Conservation (phyloP, 2,888 invertebrate species). For the Chrysolina haemoptera region DNA sequence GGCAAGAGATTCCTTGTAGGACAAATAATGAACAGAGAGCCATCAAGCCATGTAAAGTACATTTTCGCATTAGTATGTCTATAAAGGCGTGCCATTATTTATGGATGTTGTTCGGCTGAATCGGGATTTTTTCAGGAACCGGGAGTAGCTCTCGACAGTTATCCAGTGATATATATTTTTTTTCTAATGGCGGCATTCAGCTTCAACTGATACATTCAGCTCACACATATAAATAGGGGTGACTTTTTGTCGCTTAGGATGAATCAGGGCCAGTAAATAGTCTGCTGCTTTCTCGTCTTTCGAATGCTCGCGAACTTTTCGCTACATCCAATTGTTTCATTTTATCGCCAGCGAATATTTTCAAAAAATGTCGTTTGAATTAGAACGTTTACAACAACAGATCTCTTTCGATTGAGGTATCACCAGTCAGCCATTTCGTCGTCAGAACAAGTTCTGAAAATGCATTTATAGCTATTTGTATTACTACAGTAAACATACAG, state of each 20-base stretch:
- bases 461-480: too few species aligned
- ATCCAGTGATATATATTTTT: constrained; percentile 21
- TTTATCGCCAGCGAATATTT: too few species aligned
- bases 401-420: too few species aligned
- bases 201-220: constrained; percentile 19
- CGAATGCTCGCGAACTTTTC: too few species aligned
- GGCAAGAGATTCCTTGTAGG: constrained; percentile 53
- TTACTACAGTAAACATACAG: too few species aligned
- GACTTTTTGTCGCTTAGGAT: background rate
- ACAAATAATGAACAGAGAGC: constrained; percentile 55
- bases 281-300: background rate
- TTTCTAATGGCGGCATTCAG: constrained; percentile 27
- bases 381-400: too few species aligned
- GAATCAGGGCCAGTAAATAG: background rate
- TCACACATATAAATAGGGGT: constrained; percentile 15
- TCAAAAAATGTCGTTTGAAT: too few species aligned
- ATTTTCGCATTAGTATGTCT: constrained; percentile 49
- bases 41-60: constrained; percentile 54
- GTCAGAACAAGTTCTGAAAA: too few species aligned
- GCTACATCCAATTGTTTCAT: too few species aligned
- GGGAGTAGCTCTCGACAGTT: constrained; percentile 15
- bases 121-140: constrained; percentile 32
- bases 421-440: too few species aligned
- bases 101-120: constrained; percentile 42
- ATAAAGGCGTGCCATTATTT: constrained; percentile 47